phyloP scores from a whole-genome alignment of 1,140 invertebrate species.

The Drosophila ambigua region DNA sequence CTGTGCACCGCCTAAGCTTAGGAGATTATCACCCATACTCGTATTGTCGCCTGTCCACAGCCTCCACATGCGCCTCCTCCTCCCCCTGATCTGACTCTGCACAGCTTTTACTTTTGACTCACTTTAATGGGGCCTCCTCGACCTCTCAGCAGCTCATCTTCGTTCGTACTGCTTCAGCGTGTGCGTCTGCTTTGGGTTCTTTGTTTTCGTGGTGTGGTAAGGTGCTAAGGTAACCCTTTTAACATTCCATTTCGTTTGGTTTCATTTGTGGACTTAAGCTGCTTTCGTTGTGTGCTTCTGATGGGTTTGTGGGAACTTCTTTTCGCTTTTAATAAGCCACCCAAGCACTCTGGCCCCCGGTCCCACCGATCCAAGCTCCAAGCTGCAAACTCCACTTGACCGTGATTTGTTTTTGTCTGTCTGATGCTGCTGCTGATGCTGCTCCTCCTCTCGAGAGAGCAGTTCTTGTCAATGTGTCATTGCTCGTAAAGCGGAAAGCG shows the following conservation, averaged over 20 bases:
- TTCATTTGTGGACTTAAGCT: constrained; percentile 70
- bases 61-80: too few relatives aligned
- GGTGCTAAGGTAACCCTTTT: constrained; percentile 62
- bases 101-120: constrained; percentile 75
- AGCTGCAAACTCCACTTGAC: constrained; percentile 44
- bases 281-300: constrained; percentile 53
- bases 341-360: constrained; percentile 26
- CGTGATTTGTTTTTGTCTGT: constrained; percentile 41
- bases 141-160: neutral
- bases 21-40: constrained; percentile 42
- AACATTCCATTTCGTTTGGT: constrained; percentile 68
- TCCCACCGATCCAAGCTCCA: constrained; percentile 20
- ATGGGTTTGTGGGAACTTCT: constrained; percentile 47
- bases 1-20: constrained; percentile 47
- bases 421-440: too few relatives aligned
- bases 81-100: too few relatives aligned
- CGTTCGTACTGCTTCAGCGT: constrained; percentile 7
- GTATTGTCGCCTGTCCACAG: constrained; percentile 31
- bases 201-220: neutral
- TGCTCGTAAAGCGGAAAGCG: constrained; percentile 3
- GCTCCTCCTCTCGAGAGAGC: neutral
- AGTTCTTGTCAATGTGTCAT: constrained; percentile 34
- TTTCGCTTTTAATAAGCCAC: constrained; percentile 70
- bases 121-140: constrained; percentile 35
- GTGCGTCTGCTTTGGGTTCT: constrained; percentile 49